Conservation (phyloP, 1,140 invertebrate species). For the Drosophila yakuba region DNA sequence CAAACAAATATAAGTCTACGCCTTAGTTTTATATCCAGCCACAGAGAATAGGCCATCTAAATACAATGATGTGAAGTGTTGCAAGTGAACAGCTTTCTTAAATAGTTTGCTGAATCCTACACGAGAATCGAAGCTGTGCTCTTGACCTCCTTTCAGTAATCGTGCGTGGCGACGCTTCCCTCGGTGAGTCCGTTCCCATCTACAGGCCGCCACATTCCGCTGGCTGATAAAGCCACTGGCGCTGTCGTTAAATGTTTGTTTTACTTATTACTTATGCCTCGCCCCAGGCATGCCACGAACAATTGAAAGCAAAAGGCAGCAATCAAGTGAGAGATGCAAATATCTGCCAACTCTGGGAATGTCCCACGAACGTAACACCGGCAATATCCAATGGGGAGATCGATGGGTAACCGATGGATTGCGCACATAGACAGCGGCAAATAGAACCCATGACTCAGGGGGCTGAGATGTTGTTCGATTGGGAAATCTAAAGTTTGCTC, state of each 20-base stretch:
- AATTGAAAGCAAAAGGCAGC: constrained; percentile 16
- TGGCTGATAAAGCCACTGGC: constrained; percentile 41
- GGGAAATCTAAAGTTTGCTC: constrained; percentile 2
- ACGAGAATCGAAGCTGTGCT: constrained; percentile 10
- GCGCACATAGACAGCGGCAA: constrained; percentile 21
- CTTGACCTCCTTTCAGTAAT: constrained; percentile 57
- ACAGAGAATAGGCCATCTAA: not conserved
- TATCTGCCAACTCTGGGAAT: constrained; percentile 30
- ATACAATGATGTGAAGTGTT: not conserved
- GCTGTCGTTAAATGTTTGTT: constrained; percentile 21
- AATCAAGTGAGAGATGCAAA: constrained; percentile 32
- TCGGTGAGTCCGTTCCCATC: not conserved
- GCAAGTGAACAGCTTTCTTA: not conserved
- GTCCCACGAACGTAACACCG: constrained; percentile 34
- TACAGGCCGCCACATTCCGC: constrained; percentile 7
- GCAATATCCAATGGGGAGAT: constrained; percentile 24
- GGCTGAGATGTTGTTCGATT: not conserved
- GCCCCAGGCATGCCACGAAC: constrained; percentile 6
- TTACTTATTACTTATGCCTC: constrained; percentile 3
- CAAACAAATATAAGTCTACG: not conserved
- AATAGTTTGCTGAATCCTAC: not conserved
- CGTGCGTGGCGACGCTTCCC: constrained; percentile 18
- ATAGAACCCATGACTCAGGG: constrained; percentile 31
- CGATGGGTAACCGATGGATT: constrained; percentile 28
- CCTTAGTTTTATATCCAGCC: not conserved